phyloP scores from a whole-genome alignment of 1,140 invertebrate genomes.

The Drosophila gunungcola region DNA sequence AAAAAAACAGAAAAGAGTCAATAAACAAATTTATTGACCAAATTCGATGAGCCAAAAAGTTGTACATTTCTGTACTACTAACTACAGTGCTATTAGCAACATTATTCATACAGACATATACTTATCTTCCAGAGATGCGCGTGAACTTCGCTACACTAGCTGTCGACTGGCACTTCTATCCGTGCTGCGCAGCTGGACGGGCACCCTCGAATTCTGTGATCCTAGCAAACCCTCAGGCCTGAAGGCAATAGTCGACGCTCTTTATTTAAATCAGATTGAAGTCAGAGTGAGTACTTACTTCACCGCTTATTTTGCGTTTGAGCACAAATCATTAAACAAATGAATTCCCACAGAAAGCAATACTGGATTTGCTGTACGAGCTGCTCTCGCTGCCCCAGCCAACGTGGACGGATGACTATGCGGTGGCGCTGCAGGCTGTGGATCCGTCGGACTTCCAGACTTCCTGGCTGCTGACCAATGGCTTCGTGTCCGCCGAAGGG shows the following conservation, averaged over 20 bases:
- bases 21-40: no score
- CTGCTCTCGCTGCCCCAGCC: slow-evolving; percentile 93
- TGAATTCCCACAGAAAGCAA: slow-evolving; percentile 89
- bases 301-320: no score
- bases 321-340: slow-evolving; percentile 46
- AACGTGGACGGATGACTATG: slow-evolving; percentile 96
- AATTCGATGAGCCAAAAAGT: no score
- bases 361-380: slow-evolving; percentile 96
- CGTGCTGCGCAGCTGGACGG: slow-evolving; percentile 95
- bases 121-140: slow-evolving; percentile 88
- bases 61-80: no score
- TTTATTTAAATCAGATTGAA: slow-evolving; percentile 95
- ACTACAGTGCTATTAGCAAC: no score
- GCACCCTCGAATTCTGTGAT: slow-evolving; percentile 93
- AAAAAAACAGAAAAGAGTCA: no score
- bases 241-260: slow-evolving; percentile 93
- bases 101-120: no score
- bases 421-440: slow-evolving; percentile 93
- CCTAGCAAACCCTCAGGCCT: slow-evolving; percentile 90
- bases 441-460: slow-evolving; percentile 93
- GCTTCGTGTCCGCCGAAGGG: slow-evolving; percentile 96
- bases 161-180: slow-evolving; percentile 93
- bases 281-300: slow-evolving; percentile 89
- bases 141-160: slow-evolving; percentile 92
- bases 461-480: slow-evolving; percentile 94